Base-by-base conservation (phyloP, 2,113 vertebrate genomes). In the Spheniscus mendiculus region DNA sequence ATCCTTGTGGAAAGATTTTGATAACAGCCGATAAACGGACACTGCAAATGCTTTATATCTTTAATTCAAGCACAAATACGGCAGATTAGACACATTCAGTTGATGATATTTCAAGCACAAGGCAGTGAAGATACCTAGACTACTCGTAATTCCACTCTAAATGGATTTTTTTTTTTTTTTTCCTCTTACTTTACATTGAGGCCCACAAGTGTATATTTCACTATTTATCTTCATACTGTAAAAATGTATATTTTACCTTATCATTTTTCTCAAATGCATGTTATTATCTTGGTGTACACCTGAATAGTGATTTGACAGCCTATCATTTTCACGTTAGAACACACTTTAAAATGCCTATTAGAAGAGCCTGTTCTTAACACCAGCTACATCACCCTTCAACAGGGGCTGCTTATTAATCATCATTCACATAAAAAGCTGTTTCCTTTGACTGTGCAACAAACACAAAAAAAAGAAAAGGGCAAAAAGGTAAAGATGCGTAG, bases 261-360 rank as follows among this genome's bases (percentile, higher is more conserved):
- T 76, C n/a, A 78, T 94, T 95, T 90, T 76, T 96, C 91, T 88
- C 63, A 94, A 95, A 95, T 87, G 59, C 78, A 45, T 95, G 87
- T 89, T 71, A 97, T 97, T 97, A 96, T 93, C 94, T 92, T 13
- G 4, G 72, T 93, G 87, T 97, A 90, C 87, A 94, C 96, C 90
- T 93, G 87, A 97, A 87, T 77, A 49, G 83, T 59, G 78, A 49
- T 71, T 90, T 97, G 97, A 97, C 97, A 98, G 93, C 96, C 96
- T 97, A 84, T 97, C 93, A 97, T 98, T 98, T 97, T 95, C 94
- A 89, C 97, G 96, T 95, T 92, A 89, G 91, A 96, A 97, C 97
- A 73, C 86, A 97, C 97, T 97, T 97, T 94, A 89, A 95, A 96
- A 38, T 90, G 83, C 83, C 96, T 95, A 56, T 97, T 96, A 95